Conservation (phyloP, 2,888 invertebrate species). For the Sesia bembeciformis region DNA sequence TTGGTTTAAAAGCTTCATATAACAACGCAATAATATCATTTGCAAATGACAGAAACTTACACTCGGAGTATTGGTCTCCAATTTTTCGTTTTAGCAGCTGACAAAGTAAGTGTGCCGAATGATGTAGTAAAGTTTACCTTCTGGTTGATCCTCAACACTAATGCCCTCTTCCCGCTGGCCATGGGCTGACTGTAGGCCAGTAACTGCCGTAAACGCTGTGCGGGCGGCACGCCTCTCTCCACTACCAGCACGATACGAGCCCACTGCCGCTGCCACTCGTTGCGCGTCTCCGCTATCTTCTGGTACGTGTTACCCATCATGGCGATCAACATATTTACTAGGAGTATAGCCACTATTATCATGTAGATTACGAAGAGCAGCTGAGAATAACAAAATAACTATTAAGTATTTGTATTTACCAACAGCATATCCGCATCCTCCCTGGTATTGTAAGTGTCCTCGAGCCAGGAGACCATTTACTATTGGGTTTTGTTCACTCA, state of each 20-base stretch:
- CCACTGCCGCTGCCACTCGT: constrained; percentile 99
- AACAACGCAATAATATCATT: too few relatives aligned
- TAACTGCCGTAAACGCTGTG: constrained; percentile 88
- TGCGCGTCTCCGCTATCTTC: constrained; percentile 96
- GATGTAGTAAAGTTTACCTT: constrained; percentile 66
- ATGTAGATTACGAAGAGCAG: constrained; percentile 96
- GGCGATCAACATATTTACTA: constrained; percentile 98
- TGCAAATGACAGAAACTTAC: too few relatives aligned
- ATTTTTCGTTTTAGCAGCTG: too few relatives aligned
- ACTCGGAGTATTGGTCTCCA: too few relatives aligned
- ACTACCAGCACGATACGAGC: constrained; percentile 97
- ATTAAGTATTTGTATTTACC: background rate
- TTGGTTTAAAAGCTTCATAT: too few relatives aligned
- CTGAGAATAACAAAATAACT: constrained; percentile 50
- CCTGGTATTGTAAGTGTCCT: too few relatives aligned
- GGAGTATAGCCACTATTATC: constrained; percentile 94
- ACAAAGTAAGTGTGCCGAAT: too few relatives aligned
- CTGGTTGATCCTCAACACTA: constrained; percentile 92
- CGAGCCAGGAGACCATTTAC: too few relatives aligned
- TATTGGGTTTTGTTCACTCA: too few relatives aligned
- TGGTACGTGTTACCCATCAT: constrained; percentile 99
- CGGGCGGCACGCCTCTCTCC: constrained; percentile 95
- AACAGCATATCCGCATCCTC: background rate
- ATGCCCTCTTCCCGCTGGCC: constrained; percentile 89
- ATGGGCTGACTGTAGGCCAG: constrained; percentile 95